phyloP scores from a whole-genome alignment of 2,113 vertebrate genomes.

The Leuciscus idus region DNA sequence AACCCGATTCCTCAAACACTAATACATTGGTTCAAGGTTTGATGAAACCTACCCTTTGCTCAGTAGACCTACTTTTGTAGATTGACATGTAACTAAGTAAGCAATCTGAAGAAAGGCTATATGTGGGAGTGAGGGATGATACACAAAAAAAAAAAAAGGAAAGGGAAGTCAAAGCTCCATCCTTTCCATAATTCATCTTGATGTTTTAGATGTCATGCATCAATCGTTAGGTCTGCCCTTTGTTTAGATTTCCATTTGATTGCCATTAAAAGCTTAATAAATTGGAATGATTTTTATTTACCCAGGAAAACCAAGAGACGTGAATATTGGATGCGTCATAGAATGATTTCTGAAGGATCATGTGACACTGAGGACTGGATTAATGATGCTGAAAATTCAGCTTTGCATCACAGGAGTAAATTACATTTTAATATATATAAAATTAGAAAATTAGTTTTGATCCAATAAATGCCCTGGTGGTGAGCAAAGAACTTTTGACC shows the following conservation, averaged over 20 bases:
- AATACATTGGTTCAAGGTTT: not conserved
- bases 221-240: not conserved
- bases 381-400: no score
- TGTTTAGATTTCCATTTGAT: not conserved
- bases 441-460: no score
- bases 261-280: not conserved
- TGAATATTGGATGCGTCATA: not conserved
- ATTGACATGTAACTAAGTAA: not conserved
- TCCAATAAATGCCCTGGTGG: no score
- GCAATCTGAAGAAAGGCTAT: not conserved
- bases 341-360: no score
- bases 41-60: not conserved
- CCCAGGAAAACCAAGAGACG: not conserved
- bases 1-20: not conserved
- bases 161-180: not conserved
- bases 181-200: not conserved
- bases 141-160: not conserved
- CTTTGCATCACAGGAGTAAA: no score
- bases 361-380: no score
- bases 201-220: not conserved
- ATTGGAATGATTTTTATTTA: not conserved
- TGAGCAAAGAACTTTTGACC: no score
- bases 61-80: not conserved
- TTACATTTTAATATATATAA: no score
- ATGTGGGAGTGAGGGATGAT: not conserved